Evolutionary conservation across 2,888 invertebrate genomes (phyloP).

Genomic region (Nymphalis urticae): DNA sequence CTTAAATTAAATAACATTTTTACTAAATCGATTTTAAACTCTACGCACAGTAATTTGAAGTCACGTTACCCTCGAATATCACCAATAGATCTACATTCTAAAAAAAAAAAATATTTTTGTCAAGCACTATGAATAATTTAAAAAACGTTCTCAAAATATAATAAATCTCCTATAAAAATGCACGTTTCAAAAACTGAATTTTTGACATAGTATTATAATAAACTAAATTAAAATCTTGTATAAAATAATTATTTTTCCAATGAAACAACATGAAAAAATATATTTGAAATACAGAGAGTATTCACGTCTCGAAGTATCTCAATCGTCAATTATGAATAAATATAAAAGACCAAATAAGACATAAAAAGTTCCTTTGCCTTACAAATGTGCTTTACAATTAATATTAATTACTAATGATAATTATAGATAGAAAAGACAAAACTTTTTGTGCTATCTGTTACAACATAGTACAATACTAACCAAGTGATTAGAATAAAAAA

Average conservation of each 20-base stretch:
- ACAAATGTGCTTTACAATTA: no score
- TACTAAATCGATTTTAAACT: neutral
- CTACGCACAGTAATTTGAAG: neutral
- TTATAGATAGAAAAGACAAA: no score
- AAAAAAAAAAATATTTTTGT: neutral
- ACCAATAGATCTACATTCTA: neutral
- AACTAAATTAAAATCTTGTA: neutral
- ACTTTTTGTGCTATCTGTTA: no score
- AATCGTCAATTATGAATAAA: constrained; percentile 27
- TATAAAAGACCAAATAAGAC: no score
- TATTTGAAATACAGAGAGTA: neutral
- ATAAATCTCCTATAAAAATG: neutral
- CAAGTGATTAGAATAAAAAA: no score
- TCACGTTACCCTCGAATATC: neutral
- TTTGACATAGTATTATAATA: neutral
- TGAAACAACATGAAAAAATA: no score
- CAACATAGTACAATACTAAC: no score
- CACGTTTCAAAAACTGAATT: neutral
- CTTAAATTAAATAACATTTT: neutral
- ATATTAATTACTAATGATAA: no score
- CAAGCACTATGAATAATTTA: neutral
- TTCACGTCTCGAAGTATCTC: constrained; percentile 18
- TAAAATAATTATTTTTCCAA: no score
- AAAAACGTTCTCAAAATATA: neutral
- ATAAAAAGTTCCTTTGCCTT: constrained; percentile 21